These are phyloP conservation scores for Urocynchramus pylzowi DNA, from an alignment of 2,113 vertebrate species.

Conservation along the genomic window DNA sequence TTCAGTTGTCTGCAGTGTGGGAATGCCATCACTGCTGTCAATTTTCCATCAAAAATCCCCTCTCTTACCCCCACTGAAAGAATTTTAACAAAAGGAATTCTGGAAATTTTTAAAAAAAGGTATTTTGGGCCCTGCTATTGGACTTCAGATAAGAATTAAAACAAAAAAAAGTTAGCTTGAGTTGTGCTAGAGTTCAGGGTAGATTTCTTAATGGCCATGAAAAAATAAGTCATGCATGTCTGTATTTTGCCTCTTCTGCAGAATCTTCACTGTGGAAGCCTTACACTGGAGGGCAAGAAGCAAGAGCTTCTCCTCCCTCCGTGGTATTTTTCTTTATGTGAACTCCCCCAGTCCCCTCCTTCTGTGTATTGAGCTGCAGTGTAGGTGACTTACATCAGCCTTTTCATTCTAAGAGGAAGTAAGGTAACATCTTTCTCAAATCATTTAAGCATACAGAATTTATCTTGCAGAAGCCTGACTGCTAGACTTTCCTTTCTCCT, in stretches of 20 bases:
- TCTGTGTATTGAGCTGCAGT: constrained; percentile 3
- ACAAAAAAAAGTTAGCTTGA: not conserved
- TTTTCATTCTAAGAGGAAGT: constrained; percentile 50
- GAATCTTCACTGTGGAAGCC: not conserved
- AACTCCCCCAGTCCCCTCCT: not conserved
- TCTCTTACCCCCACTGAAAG: not conserved
- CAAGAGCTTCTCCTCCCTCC: not conserved
- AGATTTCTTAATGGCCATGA: not conserved
- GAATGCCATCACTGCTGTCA: not conserved
- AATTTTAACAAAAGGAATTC: not conserved
- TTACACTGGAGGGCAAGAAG: not conserved
- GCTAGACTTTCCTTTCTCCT: constrained; percentile 50
- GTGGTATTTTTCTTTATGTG: not conserved
- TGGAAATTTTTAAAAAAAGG: no score
- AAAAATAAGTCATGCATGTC: not conserved
- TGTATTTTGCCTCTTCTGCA: not conserved
- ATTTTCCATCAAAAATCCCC: not conserved
- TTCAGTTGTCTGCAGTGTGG: not conserved
- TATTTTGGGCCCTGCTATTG: not conserved
- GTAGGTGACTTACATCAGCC: constrained; percentile 41
- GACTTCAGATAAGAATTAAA: not conserved
- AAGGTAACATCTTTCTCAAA: constrained; percentile 56
- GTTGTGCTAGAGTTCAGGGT: not conserved
- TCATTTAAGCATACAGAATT: constrained; percentile 63
- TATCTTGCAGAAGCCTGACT: constrained; percentile 49